Percentiles rank a stretch among this genome's conserved stretches.
Evolutionary conservation across 2,888 invertebrate species (phyloP).

Genomic region (Ceramica pisi): DNA sequence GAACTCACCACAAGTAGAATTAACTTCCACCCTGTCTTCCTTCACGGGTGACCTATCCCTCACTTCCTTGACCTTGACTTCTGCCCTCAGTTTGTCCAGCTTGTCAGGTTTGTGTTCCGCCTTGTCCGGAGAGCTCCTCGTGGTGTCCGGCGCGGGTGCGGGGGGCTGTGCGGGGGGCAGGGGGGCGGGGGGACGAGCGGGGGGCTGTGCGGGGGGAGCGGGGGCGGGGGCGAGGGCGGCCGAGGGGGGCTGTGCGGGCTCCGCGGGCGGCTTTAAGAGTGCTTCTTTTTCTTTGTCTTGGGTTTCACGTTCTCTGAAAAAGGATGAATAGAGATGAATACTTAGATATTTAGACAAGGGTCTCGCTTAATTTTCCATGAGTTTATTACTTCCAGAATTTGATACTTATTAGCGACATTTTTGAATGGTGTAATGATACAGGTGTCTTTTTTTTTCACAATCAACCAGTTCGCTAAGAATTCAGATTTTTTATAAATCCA

Average conservation of each 20-base stretch:
- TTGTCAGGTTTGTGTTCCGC: slow-evolving; percentile 72
- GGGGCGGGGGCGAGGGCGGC: too few relatives aligned
- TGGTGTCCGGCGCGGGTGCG: slow-evolving; percentile 76
- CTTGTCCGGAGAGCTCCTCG: slow-evolving; percentile 68
- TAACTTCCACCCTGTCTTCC: slow-evolving; percentile 78
- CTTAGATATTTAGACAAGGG: not conserved
- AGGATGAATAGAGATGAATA: not conserved
- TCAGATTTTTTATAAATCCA: too few relatives aligned
- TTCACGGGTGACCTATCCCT: slow-evolving; percentile 73
- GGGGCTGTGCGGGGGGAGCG: accelerated
- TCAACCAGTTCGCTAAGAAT: too few relatives aligned
- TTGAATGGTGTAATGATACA: too few relatives aligned
- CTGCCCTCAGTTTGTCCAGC: slow-evolving; percentile 36
- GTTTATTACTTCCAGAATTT: too few relatives aligned
- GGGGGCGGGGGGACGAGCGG: accelerated
- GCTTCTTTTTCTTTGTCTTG: slow-evolving; percentile 67
- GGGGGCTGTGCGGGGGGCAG: not conserved
- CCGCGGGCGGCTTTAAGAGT: slow-evolving; percentile 28
- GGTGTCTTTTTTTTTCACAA: too few relatives aligned
- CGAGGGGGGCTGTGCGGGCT: slow-evolving; percentile 33
- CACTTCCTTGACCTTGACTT: slow-evolving; percentile 58
- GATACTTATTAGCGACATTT: too few relatives aligned
- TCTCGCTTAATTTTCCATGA: too few relatives aligned
- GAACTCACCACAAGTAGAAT: slow-evolving; percentile 84
- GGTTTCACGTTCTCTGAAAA: slow-evolving; percentile 77